A percentile compares a stretch with the other conserved stretches of the same genome.
Evolutionary conservation across 30 jellyfish, hydroid and myxozoan genomes (phyloP).

Genomic region (Cassiopea xamachana): DNA sequence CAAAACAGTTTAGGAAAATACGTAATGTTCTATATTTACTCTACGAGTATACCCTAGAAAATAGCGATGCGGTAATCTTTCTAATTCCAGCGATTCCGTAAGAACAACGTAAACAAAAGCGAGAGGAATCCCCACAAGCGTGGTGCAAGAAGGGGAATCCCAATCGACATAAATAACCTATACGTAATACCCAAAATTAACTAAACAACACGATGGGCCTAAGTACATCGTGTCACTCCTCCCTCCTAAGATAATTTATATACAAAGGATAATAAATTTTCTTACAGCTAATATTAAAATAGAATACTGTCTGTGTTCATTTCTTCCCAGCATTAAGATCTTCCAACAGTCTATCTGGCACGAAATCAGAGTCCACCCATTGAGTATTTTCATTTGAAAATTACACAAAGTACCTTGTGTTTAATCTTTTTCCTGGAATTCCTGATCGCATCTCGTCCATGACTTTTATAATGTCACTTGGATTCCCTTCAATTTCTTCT

Average conservation of each 20-base stretch:
- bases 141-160: too few relatives aligned
- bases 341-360: conserved; percentile 26
- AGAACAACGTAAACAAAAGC: too few relatives aligned
- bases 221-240: not conserved
- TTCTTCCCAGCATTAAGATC: conserved; percentile 1
- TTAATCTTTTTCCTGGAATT: conserved; percentile 40
- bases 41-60: too few relatives aligned
- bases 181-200: too few relatives aligned
- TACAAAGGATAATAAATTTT: not conserved
- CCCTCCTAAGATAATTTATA: conserved; percentile 49
- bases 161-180: too few relatives aligned
- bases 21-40: too few relatives aligned
- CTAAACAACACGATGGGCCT: too few relatives aligned
- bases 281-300: not conserved
- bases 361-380: conserved; percentile 34
- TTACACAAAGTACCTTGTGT: conserved; percentile 27
- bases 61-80: too few relatives aligned
- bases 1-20: too few relatives aligned
- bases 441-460: conserved; percentile 45
- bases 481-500: conserved; percentile 26
- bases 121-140: too few relatives aligned
- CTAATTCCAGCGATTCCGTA: too few relatives aligned
- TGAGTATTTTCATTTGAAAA: conserved; percentile 29
- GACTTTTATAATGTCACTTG: conserved; percentile 14
- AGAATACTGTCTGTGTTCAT: not conserved